A percentile compares a stretch with the other conserved stretches of the same genome.
These are phyloP conservation scores for Junonia oenone DNA, from an alignment of 2,888 invertebrate genomes.

Conservation along the genomic window DNA sequence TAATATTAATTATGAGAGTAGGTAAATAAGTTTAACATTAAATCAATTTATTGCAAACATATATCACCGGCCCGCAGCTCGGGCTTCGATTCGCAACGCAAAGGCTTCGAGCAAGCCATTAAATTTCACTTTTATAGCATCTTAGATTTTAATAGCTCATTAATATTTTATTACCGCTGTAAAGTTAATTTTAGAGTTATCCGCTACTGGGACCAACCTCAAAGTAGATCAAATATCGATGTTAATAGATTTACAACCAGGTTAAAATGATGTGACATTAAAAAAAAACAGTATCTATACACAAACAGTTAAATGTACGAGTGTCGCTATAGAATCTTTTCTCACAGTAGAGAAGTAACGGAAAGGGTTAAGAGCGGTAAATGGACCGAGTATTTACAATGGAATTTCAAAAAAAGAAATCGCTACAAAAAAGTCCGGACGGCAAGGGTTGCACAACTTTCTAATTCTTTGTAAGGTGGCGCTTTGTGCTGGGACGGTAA, in stretches of 20 bases:
- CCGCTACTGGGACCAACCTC: constrained; percentile 66
- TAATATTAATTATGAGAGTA: too few relatives aligned
- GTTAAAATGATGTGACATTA: constrained; percentile 23
- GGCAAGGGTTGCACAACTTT: constrained; percentile 78
- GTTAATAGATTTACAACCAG: constrained; percentile 33
- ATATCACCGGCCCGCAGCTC: constrained; percentile 56
- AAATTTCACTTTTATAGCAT: constrained; percentile 77
- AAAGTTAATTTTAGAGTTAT: constrained; percentile 75
- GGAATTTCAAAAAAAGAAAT: constrained; percentile 59
- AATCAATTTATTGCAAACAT: constrained; percentile 65
- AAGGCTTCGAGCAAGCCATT: constrained; percentile 60
- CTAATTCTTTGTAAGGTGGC: constrained; percentile 74
- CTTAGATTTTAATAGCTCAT: constrained; percentile 75
- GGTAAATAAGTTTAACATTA: constrained; percentile 33
- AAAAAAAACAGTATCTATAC: constrained; percentile 19
- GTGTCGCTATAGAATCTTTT: neutral
- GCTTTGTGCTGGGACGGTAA: constrained; percentile 44
- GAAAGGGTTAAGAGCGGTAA: constrained; percentile 66
- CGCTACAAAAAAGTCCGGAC: constrained; percentile 58
- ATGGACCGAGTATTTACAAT: constrained; percentile 60
- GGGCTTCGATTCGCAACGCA: constrained; percentile 53
- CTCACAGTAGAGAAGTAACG: constrained; percentile 45
- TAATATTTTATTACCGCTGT: constrained; percentile 71
- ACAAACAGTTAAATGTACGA: constrained; percentile 28
- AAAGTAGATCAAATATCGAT: constrained; percentile 54